Conservation (phyloP, 2,113 vertebrate genomes). For the Oplegnathus fasciatus region DNA sequence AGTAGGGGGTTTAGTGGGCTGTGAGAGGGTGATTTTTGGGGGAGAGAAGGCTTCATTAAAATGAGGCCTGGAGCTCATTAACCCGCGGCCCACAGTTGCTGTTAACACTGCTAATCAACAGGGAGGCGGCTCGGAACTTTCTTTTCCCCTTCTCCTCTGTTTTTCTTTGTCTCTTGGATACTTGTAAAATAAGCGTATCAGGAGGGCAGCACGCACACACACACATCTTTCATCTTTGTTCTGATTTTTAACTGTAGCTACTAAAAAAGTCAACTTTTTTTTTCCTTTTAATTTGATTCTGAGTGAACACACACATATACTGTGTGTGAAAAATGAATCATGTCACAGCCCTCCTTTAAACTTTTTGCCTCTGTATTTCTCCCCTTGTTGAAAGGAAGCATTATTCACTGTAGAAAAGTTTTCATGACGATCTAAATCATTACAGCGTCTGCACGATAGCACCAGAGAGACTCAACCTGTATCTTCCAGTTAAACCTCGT, state of each 20-base stretch:
- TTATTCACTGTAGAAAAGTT: not conserved
- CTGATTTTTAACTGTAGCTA: not conserved
- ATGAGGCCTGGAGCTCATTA: slow-evolving; percentile 83
- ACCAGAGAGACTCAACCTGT: not conserved
- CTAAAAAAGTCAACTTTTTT: not conserved
- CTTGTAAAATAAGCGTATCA: not conserved
- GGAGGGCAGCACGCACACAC: not conserved
- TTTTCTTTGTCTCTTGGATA: slow-evolving; percentile 15
- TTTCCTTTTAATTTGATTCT: not conserved
- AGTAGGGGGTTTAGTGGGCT: slow-evolving; percentile 81
- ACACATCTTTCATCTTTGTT: not conserved
- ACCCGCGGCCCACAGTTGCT: slow-evolving; percentile 62
- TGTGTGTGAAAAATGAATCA: not conserved
- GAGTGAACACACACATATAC: not conserved
- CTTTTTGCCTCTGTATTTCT: no score
- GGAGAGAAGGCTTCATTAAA: slow-evolving; percentile 71
- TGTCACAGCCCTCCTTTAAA: not conserved
- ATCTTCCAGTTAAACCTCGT: slow-evolving; percentile 28
- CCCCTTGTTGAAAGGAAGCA: not conserved
- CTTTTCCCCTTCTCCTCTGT: slow-evolving; percentile 1
- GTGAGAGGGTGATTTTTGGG: slow-evolving; percentile 72
- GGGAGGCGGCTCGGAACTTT: slow-evolving; percentile 40
- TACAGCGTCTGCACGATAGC: not conserved
- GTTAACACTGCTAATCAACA: slow-evolving; percentile 75
- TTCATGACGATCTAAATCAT: not conserved